Percentiles rank a stretch among this genome's conserved stretches.
phyloP scores from a whole-genome alignment of 2,113 vertebrate species.

The Podocnemis expansa region DNA sequence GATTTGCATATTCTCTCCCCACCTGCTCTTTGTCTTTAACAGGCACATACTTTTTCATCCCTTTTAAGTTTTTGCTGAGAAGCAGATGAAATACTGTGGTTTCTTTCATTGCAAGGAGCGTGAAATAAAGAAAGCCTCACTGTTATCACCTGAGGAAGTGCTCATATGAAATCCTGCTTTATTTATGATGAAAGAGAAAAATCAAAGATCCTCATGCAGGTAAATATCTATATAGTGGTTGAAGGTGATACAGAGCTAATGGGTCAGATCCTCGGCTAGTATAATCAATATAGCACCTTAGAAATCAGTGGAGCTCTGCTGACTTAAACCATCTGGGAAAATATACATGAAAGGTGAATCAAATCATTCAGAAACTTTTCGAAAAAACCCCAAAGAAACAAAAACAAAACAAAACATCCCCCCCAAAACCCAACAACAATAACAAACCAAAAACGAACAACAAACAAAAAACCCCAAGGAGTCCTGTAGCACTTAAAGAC shows the following conservation, averaged over 20 bases:
- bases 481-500: too few species aligned
- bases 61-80: constrained; percentile 66
- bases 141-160: constrained; percentile 68
- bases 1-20: constrained; percentile 49
- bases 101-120: constrained; percentile 62
- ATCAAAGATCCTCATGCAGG: constrained; percentile 24
- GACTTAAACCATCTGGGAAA: not conserved
- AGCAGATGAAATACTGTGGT: constrained; percentile 57
- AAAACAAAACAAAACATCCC: too few species aligned
- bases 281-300: not conserved
- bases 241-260: constrained; percentile 33
- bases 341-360: not conserved
- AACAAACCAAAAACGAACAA: too few species aligned
- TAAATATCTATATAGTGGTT: constrained; percentile 19
- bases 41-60: constrained; percentile 49
- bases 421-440: too few species aligned
- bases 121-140: constrained; percentile 63
- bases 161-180: constrained; percentile 46
- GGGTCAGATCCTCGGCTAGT: not conserved
- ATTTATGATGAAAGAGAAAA: constrained; percentile 45
- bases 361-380: not conserved
- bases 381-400: too few species aligned
- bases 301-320: not conserved
- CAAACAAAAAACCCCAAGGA: too few species aligned
- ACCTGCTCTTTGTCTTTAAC: constrained; percentile 37